Conservation (phyloP, 35 echinoderm and acorn worm species). For the Patiria miniata region DNA sequence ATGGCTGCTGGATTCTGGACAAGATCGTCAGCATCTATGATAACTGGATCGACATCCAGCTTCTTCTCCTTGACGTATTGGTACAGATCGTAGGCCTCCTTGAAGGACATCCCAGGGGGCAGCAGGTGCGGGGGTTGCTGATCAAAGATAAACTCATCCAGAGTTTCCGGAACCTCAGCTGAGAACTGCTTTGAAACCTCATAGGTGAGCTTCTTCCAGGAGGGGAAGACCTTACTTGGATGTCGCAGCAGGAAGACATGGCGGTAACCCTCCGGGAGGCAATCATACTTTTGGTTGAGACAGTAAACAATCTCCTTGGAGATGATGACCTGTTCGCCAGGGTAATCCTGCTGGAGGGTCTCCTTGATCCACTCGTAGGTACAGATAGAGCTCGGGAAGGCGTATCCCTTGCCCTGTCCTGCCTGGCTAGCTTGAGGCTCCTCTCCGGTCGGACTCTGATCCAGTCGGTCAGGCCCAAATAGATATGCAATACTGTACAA, state of each 20-base stretch:
- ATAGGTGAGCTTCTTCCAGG: conserved; percentile 5
- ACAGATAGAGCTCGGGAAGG: background rate
- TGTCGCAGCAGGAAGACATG: conserved; percentile 50
- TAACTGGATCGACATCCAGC: conserved; percentile 37
- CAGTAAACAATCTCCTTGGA: conserved; percentile 2
- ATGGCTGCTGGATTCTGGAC: conserved; percentile 34
- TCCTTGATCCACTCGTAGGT: conserved; percentile 35
- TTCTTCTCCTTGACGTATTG: conserved; percentile 32
- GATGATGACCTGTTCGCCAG: conserved; percentile 39
- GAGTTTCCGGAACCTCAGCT: background rate
- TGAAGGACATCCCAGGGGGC: background rate
- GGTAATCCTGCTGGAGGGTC: conserved; percentile 35
- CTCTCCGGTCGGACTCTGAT: background rate
- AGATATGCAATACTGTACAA: background rate
- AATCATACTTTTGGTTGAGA: background rate
- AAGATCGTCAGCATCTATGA: conserved; percentile 64
- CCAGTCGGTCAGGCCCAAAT: background rate
- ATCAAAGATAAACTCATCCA: background rate
- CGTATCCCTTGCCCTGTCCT: background rate
- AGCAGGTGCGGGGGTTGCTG: background rate
- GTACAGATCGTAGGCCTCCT: conserved; percentile 26
- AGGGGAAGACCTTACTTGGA: conserved; percentile 12
- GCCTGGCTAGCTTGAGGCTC: background rate
- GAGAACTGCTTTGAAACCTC: too few relatives aligned
- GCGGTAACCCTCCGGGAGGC: conserved; percentile 47